Evolutionary conservation across 1,140 invertebrate genomes (phyloP), one percentile per base, ranked within the genome.

Genomic region (Colletes gigas): DNA sequence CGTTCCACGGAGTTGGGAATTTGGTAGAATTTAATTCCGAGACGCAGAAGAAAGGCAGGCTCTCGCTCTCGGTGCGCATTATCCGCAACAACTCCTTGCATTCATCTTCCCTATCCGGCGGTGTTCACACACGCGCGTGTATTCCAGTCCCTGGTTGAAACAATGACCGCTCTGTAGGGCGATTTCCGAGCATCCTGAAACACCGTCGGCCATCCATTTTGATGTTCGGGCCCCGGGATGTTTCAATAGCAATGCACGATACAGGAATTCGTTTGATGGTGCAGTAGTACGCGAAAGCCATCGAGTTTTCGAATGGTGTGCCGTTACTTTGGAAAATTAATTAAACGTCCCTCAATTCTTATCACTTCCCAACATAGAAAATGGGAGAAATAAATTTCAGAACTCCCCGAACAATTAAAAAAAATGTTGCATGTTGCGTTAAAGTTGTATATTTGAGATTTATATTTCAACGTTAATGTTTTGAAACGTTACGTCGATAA

Each of bases 11-110:
- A 84, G 59, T 83, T 52, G 78, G 77, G 78, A 84, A 72, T 85
- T 84, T 71, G 78, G 78, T 65, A 78, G 78, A 84, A 84, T 85
- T 85, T 84, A 77, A 85, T 85, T 85, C 83, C 69, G 55, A 52
- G 83, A 74, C 78, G 68, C 69, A 66, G 59, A 55, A 50, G 63
- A 59, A 60, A 39, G 39, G n/a, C 39, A 21, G 19, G 19, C 39
- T 47, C n/a, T 15, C 47, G 63, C 47, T 21, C 73, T 44, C 62
- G 63, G 55, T 78, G 84, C 72, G 79, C 65, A 84, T 84, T 84
- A 85, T 81, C 67, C 83, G 67, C 77, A 62, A 77, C 72, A 84
- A 81, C 82, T 85, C 83, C 78, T 84, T 75, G 82, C 84, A 85
- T 85, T 84, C 81, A 85, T 84, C 83, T 85, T 77, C 83, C 71